These are phyloP conservation scores for Merluccius polli DNA, from an alignment of 2,797 vertebrate species.

Conservation along the genomic window DNA sequence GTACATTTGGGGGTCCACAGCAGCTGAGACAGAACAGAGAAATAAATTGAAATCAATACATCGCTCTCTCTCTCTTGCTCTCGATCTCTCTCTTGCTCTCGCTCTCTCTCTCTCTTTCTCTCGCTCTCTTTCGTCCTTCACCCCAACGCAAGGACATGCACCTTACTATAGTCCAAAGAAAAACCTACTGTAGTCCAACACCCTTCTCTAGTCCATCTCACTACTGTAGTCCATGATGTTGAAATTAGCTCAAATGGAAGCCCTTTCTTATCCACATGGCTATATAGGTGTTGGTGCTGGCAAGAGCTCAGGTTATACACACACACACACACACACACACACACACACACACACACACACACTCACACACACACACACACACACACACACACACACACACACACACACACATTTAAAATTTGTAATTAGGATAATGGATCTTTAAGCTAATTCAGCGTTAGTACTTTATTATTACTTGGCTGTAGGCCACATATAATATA, in stretches of 20 bases:
- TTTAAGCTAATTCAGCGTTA: neutral
- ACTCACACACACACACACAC: too few species aligned
- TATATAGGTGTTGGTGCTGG: neutral
- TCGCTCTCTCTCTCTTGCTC: too few species aligned
- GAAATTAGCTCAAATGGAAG: neutral
- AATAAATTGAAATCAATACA: neutral
- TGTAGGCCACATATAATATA: neutral
- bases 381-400: too few species aligned
- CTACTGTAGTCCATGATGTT: neutral
- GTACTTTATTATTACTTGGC: conserved; percentile 3
- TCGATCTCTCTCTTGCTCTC: too few species aligned
- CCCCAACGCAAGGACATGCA: too few species aligned
- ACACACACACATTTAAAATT: too few species aligned
- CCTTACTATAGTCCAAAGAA: too few species aligned
- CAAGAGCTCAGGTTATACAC: neutral
- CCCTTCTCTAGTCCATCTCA: neutral
- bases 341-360: too few species aligned
- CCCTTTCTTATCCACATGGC: neutral
- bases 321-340: neutral
- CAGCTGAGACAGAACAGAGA: neutral
- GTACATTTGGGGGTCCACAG: neutral
- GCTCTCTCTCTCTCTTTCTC: neutral
- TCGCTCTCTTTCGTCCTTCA: neutral
- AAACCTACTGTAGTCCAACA: too few species aligned
- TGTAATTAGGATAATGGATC: neutral